Evolutionary conservation across 2,888 invertebrate species (phyloP).

Genomic region (Hybos culiciformis): DNA sequence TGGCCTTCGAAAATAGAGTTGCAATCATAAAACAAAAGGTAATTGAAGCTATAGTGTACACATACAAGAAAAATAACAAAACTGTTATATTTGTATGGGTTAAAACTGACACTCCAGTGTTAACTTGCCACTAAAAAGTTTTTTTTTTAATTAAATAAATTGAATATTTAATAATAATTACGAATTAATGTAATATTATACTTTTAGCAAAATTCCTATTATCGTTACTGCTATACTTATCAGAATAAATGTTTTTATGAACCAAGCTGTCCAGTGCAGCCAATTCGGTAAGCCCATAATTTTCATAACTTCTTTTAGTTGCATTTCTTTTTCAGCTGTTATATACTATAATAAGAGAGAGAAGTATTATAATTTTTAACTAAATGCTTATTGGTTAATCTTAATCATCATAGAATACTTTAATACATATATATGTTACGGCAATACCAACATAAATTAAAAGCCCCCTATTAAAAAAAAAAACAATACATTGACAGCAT

Average conservation of each 20-base stretch:
- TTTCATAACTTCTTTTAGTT: slow-evolving; percentile 75
- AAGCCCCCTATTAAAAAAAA: no score
- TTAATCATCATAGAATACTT: no score
- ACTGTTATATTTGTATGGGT: slow-evolving; percentile 52
- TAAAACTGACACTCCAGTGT: slow-evolving; percentile 47
- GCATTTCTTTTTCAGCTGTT: slow-evolving; percentile 47
- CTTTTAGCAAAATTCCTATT: slow-evolving; percentile 46
- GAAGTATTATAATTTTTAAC: no score
- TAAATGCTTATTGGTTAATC: no score
- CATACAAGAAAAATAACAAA: slow-evolving; percentile 52
- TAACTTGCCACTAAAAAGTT: slow-evolving; percentile 18
- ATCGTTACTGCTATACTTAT: slow-evolving; percentile 45
- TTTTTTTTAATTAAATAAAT: not conserved
- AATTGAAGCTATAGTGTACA: slow-evolving; percentile 57
- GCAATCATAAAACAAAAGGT: slow-evolving; percentile 69
- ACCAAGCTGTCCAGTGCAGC: slow-evolving; percentile 81
- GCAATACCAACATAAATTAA: no score
- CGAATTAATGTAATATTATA: slow-evolving; percentile 17
- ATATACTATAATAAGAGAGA: slow-evolving; percentile 25
- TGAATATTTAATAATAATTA: not conserved
- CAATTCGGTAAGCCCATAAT: slow-evolving; percentile 78
- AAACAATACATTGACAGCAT: no score
- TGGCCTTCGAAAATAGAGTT: slow-evolving; percentile 67
- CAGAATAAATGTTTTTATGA: slow-evolving; percentile 58
- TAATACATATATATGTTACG: no score